These are phyloP conservation scores for Nycticorax nycticorax DNA, from an alignment of 2,113 vertebrate genomes.

Conservation along the genomic window DNA sequence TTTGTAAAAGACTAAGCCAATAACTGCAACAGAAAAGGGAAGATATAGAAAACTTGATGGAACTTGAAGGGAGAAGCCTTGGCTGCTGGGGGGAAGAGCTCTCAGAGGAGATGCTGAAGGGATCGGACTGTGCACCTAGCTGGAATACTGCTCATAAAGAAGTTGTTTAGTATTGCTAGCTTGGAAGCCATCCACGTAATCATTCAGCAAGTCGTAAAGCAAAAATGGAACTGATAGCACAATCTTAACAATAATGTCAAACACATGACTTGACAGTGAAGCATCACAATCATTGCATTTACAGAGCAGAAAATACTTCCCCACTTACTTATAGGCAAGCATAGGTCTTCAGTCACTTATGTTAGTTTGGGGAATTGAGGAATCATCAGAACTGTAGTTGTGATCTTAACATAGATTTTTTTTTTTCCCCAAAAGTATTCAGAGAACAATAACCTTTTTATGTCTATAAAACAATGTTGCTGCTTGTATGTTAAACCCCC, in stretches of 20 bases:
- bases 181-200: neutral
- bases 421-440: neutral
- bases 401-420: neutral
- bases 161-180: neutral
- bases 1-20: neutral
- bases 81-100: neutral
- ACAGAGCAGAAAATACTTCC: neutral
- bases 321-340: neutral
- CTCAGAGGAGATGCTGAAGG: neutral
- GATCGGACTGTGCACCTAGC: neutral
- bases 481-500: neutral
- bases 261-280: neutral
- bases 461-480: neutral
- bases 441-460: neutral
- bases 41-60: neutral
- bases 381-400: neutral
- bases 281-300: neutral
- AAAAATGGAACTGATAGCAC: neutral
- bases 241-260: neutral
- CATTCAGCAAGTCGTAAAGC: neutral
- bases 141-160: neutral
- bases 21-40: neutral
- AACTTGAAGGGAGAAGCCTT: neutral
- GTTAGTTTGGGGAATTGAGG: neutral
- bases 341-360: neutral